Percentiles rank a stretch among this genome's conserved stretches.
These are phyloP conservation scores for Aphaenogaster ashmeadi DNA, from an alignment of 1,140 invertebrate genomes.

Conservation along the genomic window DNA sequence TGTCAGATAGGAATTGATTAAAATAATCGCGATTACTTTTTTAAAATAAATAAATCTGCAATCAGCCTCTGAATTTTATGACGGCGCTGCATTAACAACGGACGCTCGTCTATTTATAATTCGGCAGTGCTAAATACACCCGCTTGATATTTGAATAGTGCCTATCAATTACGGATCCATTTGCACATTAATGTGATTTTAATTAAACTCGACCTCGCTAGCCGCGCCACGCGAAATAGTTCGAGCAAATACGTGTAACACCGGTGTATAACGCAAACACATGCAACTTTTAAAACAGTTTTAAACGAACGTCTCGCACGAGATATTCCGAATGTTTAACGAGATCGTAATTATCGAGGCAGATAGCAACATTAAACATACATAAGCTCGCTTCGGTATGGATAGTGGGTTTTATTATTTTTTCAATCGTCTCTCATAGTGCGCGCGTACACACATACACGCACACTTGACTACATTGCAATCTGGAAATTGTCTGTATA, in stretches of 20 bases:
- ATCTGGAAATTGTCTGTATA: slow-evolving; percentile 67
- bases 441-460: slow-evolving; percentile 26
- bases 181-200: slow-evolving; percentile 59
- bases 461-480: slow-evolving; percentile 5
- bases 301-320: slow-evolving; percentile 40
- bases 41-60: slow-evolving; percentile 26
- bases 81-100: background rate
- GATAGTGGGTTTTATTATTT: slow-evolving; percentile 45
- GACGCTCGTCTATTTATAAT: background rate
- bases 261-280: background rate
- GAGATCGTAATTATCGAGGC: slow-evolving; percentile 61
- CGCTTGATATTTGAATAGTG: slow-evolving; percentile 33
- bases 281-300: slow-evolving; percentile 45
- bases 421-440: slow-evolving; percentile 40
- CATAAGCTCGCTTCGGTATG: slow-evolving; percentile 26
- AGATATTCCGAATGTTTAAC: slow-evolving; percentile 61
- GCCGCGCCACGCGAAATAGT: slow-evolving; percentile 38
- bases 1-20: slow-evolving; percentile 18
- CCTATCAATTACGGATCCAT: slow-evolving; percentile 50
- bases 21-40: slow-evolving; percentile 28
- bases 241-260: slow-evolving; percentile 46
- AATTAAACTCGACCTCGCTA: slow-evolving; percentile 45
- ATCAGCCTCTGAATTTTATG: background rate
- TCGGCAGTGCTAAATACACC: background rate
- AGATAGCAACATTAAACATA: slow-evolving; percentile 46